Evolutionary conservation across 2,113 vertebrate species (phyloP).

Genomic region (Phaethon lepturus): DNA sequence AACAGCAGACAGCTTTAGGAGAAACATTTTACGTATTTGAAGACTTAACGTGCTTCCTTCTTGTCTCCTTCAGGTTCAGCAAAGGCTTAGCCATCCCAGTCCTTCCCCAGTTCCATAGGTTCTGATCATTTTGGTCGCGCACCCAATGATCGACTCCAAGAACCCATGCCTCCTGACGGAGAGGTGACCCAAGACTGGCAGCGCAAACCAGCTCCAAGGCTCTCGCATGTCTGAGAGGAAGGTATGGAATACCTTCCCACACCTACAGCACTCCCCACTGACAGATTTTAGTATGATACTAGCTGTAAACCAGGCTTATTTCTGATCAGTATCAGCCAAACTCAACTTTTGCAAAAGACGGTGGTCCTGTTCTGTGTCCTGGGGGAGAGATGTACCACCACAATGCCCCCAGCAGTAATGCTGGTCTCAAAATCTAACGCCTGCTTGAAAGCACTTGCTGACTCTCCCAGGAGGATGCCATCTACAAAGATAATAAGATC

Average conservation of each 20-base stretch:
- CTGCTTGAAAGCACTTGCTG: not conserved
- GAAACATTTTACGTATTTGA: not conserved
- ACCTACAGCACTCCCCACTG: not conserved
- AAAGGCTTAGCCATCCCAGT: too few relatives aligned
- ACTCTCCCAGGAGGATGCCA: not conserved
- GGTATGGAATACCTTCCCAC: rapidly evolving
- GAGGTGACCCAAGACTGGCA: not conserved
- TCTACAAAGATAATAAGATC: not conserved
- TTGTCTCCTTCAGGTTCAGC: not conserved
- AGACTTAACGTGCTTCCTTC: not conserved
- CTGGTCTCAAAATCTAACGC: not conserved
- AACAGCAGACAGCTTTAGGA: not conserved
- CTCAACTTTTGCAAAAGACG: rapidly evolving
- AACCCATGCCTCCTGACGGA: not conserved
- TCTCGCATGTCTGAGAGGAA: not conserved
- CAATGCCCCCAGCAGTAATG: rapidly evolving
- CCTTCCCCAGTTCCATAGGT: not conserved
- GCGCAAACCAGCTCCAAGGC: not conserved
- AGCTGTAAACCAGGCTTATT: not conserved
- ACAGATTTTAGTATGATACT: rapidly evolving
- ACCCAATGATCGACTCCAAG: rapidly evolving
- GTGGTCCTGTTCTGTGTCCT: rapidly evolving
- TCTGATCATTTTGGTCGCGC: not conserved
- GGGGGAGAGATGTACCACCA: not conserved
- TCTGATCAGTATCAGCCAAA: not conserved